Percentiles rank a stretch among this genome's conserved stretches.
These are phyloP conservation scores for Octodon degus DNA, from an alignment of 2,113 vertebrate genomes.

Conservation along the genomic window DNA sequence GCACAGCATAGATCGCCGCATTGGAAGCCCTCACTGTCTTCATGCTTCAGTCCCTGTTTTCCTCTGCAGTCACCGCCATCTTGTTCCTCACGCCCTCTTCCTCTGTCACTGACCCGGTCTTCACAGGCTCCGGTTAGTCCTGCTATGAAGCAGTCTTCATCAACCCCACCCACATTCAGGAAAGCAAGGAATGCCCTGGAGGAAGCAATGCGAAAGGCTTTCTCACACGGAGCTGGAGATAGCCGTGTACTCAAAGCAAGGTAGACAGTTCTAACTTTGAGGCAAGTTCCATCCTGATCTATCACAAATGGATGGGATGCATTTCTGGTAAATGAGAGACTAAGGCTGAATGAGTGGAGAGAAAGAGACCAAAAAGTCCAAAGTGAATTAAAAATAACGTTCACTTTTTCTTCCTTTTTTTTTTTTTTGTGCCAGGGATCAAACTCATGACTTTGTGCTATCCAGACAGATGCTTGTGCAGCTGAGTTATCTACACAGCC, in stretches of 20 bases:
- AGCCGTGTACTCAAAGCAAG: neutral
- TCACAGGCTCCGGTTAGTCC: neutral
- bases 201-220: neutral
- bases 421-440: too few relatives aligned
- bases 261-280: neutral
- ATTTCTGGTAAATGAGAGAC: neutral
- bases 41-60: neutral
- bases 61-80: neutral
- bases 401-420: neutral
- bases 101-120: neutral
- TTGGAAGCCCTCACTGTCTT: neutral
- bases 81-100: neutral
- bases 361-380: constrained; percentile 22
- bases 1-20: neutral
- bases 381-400: neutral
- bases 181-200: neutral
- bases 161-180: neutral
- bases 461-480: too few relatives aligned
- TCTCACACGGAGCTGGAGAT: neutral
- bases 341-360: neutral
- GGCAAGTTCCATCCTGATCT: neutral
- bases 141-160: neutral
- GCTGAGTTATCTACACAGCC: too few relatives aligned
- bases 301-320: neutral
- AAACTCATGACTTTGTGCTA: too few relatives aligned